Conservation (phyloP, 92 coral and sea anemone species). For the Paramuricea clavata region DNA sequence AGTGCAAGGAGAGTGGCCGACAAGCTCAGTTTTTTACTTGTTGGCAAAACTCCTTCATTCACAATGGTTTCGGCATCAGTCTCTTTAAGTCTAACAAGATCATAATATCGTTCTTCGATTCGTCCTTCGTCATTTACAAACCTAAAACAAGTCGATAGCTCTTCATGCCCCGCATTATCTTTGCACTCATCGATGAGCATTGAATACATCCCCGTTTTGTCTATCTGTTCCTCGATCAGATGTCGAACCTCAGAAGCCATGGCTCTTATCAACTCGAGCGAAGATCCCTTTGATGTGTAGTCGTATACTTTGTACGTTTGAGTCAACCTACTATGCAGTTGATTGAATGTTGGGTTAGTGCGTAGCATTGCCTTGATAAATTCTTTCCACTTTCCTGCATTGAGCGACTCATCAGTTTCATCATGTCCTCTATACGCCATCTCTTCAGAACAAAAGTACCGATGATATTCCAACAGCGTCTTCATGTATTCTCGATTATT, state of each 20-base stretch:
- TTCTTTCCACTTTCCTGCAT: slow-evolving; percentile 37
- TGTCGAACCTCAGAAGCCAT: slow-evolving; percentile 37
- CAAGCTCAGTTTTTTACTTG: neutral
- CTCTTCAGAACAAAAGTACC: slow-evolving; percentile 43
- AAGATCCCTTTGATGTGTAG: slow-evolving; percentile 27
- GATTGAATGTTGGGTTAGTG: slow-evolving; percentile 41
- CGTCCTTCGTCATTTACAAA: slow-evolving; percentile 14
- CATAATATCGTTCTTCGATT: too few relatives aligned
- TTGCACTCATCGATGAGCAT: slow-evolving; percentile 36
- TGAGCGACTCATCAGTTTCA: slow-evolving; percentile 34
- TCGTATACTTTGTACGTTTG: slow-evolving; percentile 24
- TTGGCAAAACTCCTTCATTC: neutral
- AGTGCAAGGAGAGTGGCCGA: neutral
- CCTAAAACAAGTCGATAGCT: slow-evolving; percentile 26
- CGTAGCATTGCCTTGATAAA: slow-evolving; percentile 28
- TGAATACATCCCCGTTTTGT: slow-evolving; percentile 25
- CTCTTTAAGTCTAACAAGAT: slow-evolving; percentile 21
- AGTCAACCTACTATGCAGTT: slow-evolving; percentile 22
- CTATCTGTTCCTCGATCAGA: slow-evolving; percentile 1
- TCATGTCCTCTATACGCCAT: slow-evolving; percentile 32
- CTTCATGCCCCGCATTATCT: slow-evolving; percentile 42
- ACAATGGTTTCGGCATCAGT: slow-evolving; percentile 8
- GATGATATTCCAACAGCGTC: slow-evolving; percentile 34
- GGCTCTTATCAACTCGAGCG: slow-evolving; percentile 31
- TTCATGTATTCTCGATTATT: slow-evolving; percentile 39